Evolutionary conservation across 2,888 invertebrate species (phyloP), one percentile per base, ranked within the genome.

Genomic region (Operophtera brumata): DNA sequence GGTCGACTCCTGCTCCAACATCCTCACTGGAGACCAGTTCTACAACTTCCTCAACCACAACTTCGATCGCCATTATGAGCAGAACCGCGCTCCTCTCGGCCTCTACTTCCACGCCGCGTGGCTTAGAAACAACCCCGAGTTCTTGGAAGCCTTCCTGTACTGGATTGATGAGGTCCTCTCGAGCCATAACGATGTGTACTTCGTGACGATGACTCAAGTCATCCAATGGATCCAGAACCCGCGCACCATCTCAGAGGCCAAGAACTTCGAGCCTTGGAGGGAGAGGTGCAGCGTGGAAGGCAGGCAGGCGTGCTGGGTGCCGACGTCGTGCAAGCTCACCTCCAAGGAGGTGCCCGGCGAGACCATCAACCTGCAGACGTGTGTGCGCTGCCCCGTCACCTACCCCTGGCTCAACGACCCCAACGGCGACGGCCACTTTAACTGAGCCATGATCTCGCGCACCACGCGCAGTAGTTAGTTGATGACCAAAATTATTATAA

Each of bases 221-320:
- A 97, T 97, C 69, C 97, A 97, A 78, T 97, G 97, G 97, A 96
- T 97, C 77, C 97, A 97, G 78, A 96, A 96, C 80, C 97, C 97
- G 41, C 92, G 95, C 57, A 96, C 96, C 10, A 79, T 95, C 66
- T 91, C 93, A 52, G 96, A 97, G 82, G 94, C 95, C 46, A 96
- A 96, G 92, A 96, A 94, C 91, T 97, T 97, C 86, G 97, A 97
- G 82, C 95, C 96, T 44, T 97, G 97, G 97, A 95, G 95, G 92
- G 97, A 97, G 86, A 96, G 96, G 93, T 97, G 97, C 77, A 91
- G 93, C 42, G 96, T 96, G n/a, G 96, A 96, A 71, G 96, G 96
- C 54, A 91, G 80, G 50, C 96, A 92, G 10, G 94, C 95, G 59
- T 97, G 96, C 78, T 96, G 95, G 95, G 94, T 96, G 68, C 97